phyloP scores from a whole-genome alignment of 1,140 invertebrate species.

The Heliconius himera region DNA sequence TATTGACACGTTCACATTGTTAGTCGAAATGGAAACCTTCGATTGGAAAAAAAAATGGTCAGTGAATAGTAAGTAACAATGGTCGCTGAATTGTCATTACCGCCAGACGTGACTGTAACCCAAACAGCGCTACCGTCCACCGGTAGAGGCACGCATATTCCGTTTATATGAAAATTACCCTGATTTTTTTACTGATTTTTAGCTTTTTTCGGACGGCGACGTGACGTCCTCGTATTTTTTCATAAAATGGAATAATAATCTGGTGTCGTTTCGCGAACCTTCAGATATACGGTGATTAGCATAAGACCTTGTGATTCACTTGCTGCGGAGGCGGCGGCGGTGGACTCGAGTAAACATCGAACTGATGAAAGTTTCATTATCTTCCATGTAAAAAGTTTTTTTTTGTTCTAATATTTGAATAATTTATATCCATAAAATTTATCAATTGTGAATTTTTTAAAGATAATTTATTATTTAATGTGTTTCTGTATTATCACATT shows the following conservation, averaged over 20 bases:
- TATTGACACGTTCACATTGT: slow-evolving; percentile 71
- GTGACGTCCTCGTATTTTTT: slow-evolving; percentile 60
- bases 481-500: no score
- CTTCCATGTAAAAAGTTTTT: slow-evolving; percentile 55
- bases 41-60: slow-evolving; percentile 60
- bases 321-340: slow-evolving; percentile 27
- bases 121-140: slow-evolving; percentile 49
- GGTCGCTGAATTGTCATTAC: slow-evolving; percentile 72
- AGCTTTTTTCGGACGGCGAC: slow-evolving; percentile 54
- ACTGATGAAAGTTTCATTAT: slow-evolving; percentile 57
- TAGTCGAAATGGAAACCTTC: slow-evolving; percentile 70
- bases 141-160: slow-evolving; percentile 49
- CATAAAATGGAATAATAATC: slow-evolving; percentile 55
- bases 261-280: slow-evolving; percentile 48
- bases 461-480: no score
- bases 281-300: slow-evolving; percentile 52
- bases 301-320: slow-evolving; percentile 57
- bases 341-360: slow-evolving; percentile 46
- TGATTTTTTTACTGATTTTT: slow-evolving; percentile 68
- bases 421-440: slow-evolving; percentile 38
- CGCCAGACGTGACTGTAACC: slow-evolving; percentile 67
- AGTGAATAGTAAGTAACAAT: slow-evolving; percentile 68
- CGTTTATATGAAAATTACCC: slow-evolving; percentile 72
- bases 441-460: slow-evolving; percentile 24
- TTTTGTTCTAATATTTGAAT: slow-evolving; percentile 50